Evolutionary conservation across 30 jellyfish, hydroid and myxozoan genomes (phyloP).

Genomic region (Chrysaora quinquecirrha): DNA sequence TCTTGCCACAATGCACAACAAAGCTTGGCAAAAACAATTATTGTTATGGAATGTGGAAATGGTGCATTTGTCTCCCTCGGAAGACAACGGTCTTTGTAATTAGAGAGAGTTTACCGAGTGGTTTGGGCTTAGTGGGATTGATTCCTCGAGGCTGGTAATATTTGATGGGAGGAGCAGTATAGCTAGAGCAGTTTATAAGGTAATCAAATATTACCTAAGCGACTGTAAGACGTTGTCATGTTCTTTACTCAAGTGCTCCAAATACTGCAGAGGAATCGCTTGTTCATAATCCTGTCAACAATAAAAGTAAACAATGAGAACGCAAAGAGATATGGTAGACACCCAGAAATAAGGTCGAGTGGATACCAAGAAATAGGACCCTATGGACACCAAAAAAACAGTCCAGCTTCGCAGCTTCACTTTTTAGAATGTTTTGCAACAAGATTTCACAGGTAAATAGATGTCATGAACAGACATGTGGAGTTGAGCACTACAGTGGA

Average conservation of each 20-base stretch:
- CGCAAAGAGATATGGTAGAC: neutral
- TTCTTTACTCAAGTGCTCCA: slow-evolving; percentile 26
- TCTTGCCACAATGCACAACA: too few species aligned
- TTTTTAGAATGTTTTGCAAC: neutral
- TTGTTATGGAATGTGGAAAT: too few species aligned
- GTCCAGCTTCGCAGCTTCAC: neutral
- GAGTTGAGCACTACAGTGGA: neutral
- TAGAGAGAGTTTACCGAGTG: neutral
- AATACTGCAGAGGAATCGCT: slow-evolving; percentile 38
- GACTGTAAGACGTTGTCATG: slow-evolving; percentile 37
- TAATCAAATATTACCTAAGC: slow-evolving; percentile 24
- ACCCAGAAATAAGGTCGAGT: neutral
- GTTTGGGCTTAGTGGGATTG: neutral
- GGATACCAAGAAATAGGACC: neutral
- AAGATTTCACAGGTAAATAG: neutral
- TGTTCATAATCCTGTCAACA: slow-evolving; percentile 52
- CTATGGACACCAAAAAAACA: neutral
- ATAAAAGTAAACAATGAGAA: neutral
- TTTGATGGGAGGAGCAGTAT: neutral
- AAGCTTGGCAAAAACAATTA: too few species aligned
- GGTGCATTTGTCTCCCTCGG: neutral
- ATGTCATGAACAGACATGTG: neutral
- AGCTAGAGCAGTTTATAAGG: neutral
- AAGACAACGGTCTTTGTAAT: neutral
- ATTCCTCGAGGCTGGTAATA: neutral